Base-by-base conservation (phyloP, 92 coral and sea anemone genomes). In the Montipora capitata region DNA sequence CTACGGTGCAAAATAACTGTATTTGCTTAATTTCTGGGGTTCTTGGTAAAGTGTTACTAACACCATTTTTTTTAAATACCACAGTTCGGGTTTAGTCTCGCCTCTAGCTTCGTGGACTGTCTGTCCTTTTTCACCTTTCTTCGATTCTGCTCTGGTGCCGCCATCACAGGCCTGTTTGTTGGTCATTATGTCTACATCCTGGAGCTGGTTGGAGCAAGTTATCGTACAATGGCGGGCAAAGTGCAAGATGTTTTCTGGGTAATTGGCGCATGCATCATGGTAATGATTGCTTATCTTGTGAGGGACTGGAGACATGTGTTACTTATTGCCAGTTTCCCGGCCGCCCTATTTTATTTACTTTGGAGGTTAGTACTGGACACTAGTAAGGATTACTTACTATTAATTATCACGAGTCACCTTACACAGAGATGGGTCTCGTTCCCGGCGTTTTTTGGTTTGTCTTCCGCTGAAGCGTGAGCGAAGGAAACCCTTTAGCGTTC, bases 131-230 rank as follows among this genome's bases (percentile, higher is more conserved):
- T 95, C 76, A 90, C 98, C 65, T 68, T 95, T 27, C 85, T 93
- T 38, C 98, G 98, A 16, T 95, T 95, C 84, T 78, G 87, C 63
- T 81, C 96, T 58, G 98, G 95, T 7, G 95, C 90, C 3, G 98
- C 95, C 20, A 80, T 87, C 45, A 92, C 93, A 4, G 98, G 98
- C 35, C 74, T 92, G 16, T 83, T 95, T 76, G 86, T 95, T 39
- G 89, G 89, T 12, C 98, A 95, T n/a, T 95, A 93, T 76, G 96
- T 93, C 56, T 90, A 89, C 45, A 68, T 83, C 49, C 66, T 94
- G 96, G 96, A 94, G 86, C 68, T 94, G 39, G 92, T 91, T 6
- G 94, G 90, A 6, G 44, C 92, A 9, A 79, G 68, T n/a, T 79
- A 89, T 38, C 96, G 96, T 18, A 94, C 96, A 0, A 48, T 88